Evolutionary conservation across 2,797 vertebrate species (phyloP).

Genomic region (Picus viridis): DNA sequence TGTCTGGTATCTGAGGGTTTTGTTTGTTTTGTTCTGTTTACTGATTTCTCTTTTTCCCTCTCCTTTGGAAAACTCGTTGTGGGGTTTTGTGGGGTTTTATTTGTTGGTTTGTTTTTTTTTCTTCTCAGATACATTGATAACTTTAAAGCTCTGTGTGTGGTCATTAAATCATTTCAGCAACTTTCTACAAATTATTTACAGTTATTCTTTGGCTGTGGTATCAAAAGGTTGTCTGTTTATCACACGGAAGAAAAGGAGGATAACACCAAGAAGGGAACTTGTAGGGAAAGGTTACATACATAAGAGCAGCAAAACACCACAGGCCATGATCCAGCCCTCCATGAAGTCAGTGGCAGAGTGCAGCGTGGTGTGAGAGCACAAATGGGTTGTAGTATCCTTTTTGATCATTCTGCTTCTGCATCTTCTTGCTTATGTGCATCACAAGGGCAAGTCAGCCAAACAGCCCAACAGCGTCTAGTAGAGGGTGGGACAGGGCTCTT

Average conservation of each 20-base stretch:
- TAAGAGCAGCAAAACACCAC: neutral
- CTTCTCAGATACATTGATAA: neutral
- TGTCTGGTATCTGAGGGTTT: neutral
- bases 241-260: neutral
- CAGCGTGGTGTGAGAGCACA: neutral
- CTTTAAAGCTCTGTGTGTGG: conserved; percentile 37
- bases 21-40: too few relatives aligned
- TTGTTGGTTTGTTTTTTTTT: neutral
- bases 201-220: conserved; percentile 5
- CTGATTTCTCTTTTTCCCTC: neutral
- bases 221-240: neutral
- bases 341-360: neutral
- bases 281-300: neutral
- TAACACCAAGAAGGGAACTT: neutral
- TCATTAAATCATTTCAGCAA: conserved; percentile 37
- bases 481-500: neutral
- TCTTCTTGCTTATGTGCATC: neutral
- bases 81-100: neutral
- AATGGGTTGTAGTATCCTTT: neutral
- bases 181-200: conserved; percentile 12
- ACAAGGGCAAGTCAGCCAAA: neutral
- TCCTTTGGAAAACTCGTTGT: neutral
- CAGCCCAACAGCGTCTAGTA: too few relatives aligned
- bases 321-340: neutral
- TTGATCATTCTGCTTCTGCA: accelerated